These are phyloP conservation scores for Drosophila tropicalis DNA, from an alignment of 1,140 invertebrate species.

Conservation along the genomic window DNA sequence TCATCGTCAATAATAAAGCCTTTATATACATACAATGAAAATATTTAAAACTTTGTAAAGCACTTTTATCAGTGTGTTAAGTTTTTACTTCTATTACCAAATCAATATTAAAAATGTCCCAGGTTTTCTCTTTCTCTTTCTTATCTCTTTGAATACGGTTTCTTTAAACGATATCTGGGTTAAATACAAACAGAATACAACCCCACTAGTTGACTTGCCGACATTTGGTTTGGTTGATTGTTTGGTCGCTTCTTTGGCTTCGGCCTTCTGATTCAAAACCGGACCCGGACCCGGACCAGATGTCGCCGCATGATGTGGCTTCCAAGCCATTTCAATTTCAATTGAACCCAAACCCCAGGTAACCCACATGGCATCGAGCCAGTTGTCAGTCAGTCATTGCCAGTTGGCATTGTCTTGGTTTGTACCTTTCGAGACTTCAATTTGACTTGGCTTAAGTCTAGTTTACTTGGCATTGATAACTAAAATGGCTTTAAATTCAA, in stretches of 20 bases:
- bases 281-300: constrained; percentile 24
- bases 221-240: constrained; percentile 49
- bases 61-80: no score
- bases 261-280: constrained; percentile 11
- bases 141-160: background rate
- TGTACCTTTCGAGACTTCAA: constrained; percentile 19
- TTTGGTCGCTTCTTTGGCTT: constrained; percentile 58
- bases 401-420: constrained; percentile 50
- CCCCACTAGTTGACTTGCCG: constrained; percentile 53
- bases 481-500: constrained; percentile 16
- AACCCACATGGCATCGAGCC: constrained; percentile 73
- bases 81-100: background rate
- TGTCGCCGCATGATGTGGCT: constrained; percentile 46
- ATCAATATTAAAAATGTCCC: constrained; percentile 1
- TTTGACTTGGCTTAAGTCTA: constrained; percentile 48
- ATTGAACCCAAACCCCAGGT: constrained; percentile 36
- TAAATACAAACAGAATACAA: constrained; percentile 32
- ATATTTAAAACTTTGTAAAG: no score
- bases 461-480: constrained; percentile 25
- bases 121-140: background rate
- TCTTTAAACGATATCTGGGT: constrained; percentile 10
- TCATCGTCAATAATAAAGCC: no score
- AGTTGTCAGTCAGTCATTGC: constrained; percentile 31
- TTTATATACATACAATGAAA: no score
- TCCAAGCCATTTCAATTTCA: constrained; percentile 33